Percentiles rank a stretch among this genome's conserved stretches.
Evolutionary conservation across 2,797 vertebrate genomes (phyloP).

Genomic region (Anisognathus igniventris): DNA sequence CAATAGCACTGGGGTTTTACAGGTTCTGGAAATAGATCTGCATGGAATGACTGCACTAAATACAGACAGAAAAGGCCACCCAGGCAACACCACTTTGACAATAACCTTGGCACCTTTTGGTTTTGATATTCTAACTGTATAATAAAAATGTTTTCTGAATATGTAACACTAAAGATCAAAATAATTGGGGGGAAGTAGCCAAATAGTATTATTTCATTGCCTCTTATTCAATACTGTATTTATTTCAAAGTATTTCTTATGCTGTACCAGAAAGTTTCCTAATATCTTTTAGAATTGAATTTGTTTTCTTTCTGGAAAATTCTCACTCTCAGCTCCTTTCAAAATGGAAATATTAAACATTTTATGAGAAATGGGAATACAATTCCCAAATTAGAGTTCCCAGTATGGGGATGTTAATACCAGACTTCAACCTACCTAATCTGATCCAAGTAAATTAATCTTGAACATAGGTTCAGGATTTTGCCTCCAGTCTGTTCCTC

Average conservation of each 20-base stretch:
- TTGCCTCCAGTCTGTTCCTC: not conserved
- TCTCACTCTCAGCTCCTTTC: not conserved
- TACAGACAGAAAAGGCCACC: not conserved
- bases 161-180: not conserved
- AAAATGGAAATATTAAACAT: not conserved
- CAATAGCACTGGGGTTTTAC: slow-evolving; percentile 88
- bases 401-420: not conserved
- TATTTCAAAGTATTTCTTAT: not conserved
- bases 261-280: not conserved
- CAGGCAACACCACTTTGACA: not conserved
- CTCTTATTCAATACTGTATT: not conserved
- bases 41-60: not conserved
- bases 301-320: not conserved
- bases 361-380: not conserved
- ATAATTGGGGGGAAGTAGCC: not conserved
- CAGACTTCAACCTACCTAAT: not conserved
- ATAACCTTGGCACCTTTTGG: not conserved
- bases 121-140: not conserved
- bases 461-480: not conserved
- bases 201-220: not conserved
- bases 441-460: not conserved
- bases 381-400: not conserved
- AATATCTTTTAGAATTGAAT: not conserved
- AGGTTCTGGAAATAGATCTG: slow-evolving; percentile 84
- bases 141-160: not conserved